Evolutionary conservation across 1,140 invertebrate species (phyloP), one percentile per base, ranked within the genome.

Genomic region (Zaprionus inermis): DNA sequence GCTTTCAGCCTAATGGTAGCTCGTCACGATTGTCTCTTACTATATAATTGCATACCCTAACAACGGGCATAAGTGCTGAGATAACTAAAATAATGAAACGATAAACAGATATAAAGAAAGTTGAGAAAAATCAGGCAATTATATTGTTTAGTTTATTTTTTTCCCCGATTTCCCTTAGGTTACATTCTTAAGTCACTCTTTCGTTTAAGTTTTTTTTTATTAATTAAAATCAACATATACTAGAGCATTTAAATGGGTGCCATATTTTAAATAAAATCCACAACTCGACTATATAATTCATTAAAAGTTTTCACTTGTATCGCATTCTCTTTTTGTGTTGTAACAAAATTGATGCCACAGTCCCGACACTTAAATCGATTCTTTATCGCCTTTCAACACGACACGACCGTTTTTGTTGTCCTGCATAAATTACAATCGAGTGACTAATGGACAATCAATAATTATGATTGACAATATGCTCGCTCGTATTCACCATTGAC

Each of bases 371-470:
- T 86, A 79, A 86, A 88, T 88, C 71, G 83, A 88, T 79, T 83
- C 75, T 82, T 82, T 86, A 86, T 88, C 83, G 83, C 79, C 76
- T 82, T 88, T 86, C 79, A 83, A 72, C 83, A 86, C 84, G 83
- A 76, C 34, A 81, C 56, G 79, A 79, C 44, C 61, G 80, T 80
- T 36, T 41, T 44, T 60, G 46, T 30, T 63, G 75, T 7, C 20
- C 51, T 72, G 77, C 59, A 86, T 86, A 86, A 88, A 86, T 79
- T 77, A 86, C 51, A 18, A 61, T 18, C 14, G 28, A 83, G 66
- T 28, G 65, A 66, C 65, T 88, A 86, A 86, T 82, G 67, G 69
- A 83, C 79, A 86, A 88, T 86, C 83, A 88, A 86, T 86, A 86
- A 88, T 88, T 77, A 86, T 86, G 83, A 86, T 86, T 86, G 82